Conservation (phyloP, 2,797 vertebrate genomes). For the Syngnathus rostellatus region DNA sequence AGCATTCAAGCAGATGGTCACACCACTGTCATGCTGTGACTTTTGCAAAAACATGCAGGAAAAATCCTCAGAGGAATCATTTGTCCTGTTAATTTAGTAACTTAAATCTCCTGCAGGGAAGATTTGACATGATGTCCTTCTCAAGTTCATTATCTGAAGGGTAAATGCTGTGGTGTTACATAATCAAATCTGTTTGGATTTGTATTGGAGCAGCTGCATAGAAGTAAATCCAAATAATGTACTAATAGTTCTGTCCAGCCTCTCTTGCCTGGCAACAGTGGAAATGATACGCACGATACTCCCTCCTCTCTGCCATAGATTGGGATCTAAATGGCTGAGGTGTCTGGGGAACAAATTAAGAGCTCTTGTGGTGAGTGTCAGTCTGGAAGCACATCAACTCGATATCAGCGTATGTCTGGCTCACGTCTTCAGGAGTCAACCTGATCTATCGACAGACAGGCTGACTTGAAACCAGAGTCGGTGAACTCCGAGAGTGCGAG, state of each 20-base stretch:
- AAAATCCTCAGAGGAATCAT: neutral
- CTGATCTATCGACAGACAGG: slow-evolving; percentile 49
- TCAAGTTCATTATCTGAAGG: neutral
- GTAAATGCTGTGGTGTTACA: neutral
- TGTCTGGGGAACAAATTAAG: slow-evolving; percentile 52
- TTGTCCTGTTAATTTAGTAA: neutral
- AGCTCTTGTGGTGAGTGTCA: slow-evolving; percentile 27
- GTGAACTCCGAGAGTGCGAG: slow-evolving; percentile 36
- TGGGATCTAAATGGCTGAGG: slow-evolving; percentile 31
- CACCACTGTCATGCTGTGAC: slow-evolving; percentile 24
- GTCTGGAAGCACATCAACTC: slow-evolving; percentile 46
- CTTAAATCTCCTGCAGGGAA: neutral
- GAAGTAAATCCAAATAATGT: neutral
- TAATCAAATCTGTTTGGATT: neutral
- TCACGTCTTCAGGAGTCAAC: slow-evolving; percentile 40
- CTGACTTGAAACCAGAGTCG: slow-evolving; percentile 49
- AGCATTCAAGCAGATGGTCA: slow-evolving; percentile 41
- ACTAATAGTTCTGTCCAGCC: neutral
- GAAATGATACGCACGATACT: slow-evolving; percentile 1
- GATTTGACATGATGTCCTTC: neutral
- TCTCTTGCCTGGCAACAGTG: slow-evolving; percentile 1
- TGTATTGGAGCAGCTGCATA: neutral
- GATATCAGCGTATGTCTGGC: slow-evolving; percentile 30
- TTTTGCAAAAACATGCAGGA: slow-evolving; percentile 3
- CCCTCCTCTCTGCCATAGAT: slow-evolving; percentile 12